A percentile compares a stretch with the other conserved stretches of the same genome.
phyloP scores from a whole-genome alignment of 2,888 invertebrate species.

The Hyles lineata region DNA sequence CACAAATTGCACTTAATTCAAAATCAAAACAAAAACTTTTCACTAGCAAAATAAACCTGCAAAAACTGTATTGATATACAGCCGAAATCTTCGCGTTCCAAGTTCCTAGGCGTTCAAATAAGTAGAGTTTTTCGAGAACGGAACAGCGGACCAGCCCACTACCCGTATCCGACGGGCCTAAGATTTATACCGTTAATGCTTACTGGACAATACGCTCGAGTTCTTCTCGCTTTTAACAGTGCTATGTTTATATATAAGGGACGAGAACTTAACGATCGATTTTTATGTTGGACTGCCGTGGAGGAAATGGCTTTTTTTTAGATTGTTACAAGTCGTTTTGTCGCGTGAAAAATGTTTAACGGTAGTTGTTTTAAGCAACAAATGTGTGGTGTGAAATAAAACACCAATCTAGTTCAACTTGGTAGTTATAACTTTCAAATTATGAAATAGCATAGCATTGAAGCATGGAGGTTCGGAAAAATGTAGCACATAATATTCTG shows the following conservation, averaged over 20 bases:
- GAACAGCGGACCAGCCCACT: conserved; percentile 42
- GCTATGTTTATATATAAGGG: background rate
- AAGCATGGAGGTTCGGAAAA: too few relatives aligned
- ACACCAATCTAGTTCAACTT: too few relatives aligned
- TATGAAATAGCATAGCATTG: too few relatives aligned
- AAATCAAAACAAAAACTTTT: background rate
- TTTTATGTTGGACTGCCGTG: background rate
- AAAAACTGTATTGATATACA: background rate
- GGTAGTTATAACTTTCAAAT: too few relatives aligned
- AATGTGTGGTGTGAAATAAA: too few relatives aligned
- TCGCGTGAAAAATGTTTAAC: background rate
- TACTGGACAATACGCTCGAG: conserved; percentile 56
- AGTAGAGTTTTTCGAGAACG: conserved; percentile 43
- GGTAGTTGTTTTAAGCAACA: too few relatives aligned
- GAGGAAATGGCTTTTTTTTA: background rate
- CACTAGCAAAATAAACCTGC: background rate
- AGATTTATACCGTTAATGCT: conserved; percentile 60
- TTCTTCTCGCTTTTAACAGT: conserved; percentile 44
- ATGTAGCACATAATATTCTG: too few relatives aligned
- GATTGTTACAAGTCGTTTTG: background rate
- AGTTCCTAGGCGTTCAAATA: conserved; percentile 30
- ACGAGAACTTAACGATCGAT: conserved; percentile 2
- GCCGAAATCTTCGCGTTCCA: background rate
- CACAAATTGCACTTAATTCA: background rate
- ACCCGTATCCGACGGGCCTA: conserved; percentile 54